phyloP scores from a whole-genome alignment of 1,140 invertebrate species.

The Lordiphosa mommai region DNA sequence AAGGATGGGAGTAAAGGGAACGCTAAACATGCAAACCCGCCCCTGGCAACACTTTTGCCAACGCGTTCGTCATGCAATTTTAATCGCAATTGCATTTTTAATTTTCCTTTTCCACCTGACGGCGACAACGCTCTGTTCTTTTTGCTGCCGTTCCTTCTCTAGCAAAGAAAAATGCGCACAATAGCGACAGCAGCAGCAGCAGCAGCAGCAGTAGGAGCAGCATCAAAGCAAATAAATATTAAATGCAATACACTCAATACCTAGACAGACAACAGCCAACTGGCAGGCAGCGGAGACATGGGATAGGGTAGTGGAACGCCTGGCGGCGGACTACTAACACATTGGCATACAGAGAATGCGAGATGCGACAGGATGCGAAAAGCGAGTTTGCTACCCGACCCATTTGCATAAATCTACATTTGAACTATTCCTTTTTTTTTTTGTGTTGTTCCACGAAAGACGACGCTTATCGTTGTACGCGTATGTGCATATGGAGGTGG shows the following conservation, averaged over 20 bases:
- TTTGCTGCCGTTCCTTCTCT: conserved; percentile 7
- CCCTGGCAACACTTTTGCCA: conserved; percentile 53
- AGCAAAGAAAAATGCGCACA: conserved; percentile 51
- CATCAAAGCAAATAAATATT: conserved; percentile 77
- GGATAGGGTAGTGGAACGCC: not conserved
- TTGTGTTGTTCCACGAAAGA: not conserved
- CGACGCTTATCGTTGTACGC: not conserved
- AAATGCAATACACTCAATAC: conserved; percentile 77
- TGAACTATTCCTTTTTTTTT: conserved; percentile 31
- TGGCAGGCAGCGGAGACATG: conserved; percentile 34
- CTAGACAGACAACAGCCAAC: conserved; percentile 31
- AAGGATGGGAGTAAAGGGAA: not conserved
- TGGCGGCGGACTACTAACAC: conserved; percentile 40
- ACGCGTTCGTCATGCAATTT: conserved; percentile 76
- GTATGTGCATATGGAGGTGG: conserved; percentile 14
- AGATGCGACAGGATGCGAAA: conserved; percentile 49
- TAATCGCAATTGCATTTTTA: conserved; percentile 77
- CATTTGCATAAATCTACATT: conserved; percentile 77
- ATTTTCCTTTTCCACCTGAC: conserved; percentile 75
- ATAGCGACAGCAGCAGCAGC: conserved; percentile 4
- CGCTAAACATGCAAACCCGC: conserved; percentile 57
- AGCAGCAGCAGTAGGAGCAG: conserved; percentile 17
- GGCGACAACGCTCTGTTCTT: conserved; percentile 18
- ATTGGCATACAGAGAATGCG: conserved; percentile 52
- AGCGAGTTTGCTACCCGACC: conserved; percentile 20